Evolutionary conservation across 2,888 invertebrate genomes (phyloP), one percentile per base, ranked within the genome.

Genomic region (Odontocolon sp.): DNA sequence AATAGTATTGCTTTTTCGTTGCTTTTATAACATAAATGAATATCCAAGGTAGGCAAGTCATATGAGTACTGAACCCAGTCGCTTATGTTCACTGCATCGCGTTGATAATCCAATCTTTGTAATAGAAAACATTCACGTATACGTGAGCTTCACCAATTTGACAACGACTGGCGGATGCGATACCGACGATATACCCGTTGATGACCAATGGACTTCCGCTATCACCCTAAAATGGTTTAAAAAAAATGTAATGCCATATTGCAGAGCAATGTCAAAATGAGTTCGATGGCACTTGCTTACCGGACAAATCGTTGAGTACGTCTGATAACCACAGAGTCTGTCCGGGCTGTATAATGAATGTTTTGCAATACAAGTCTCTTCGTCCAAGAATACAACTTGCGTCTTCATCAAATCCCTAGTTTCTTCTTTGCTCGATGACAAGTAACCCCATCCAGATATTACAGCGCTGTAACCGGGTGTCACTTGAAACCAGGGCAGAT

Each of bases 201-300:
- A 5, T 45, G 18, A 21, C 3, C 16, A 61, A 31, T 16, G 61
- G 61, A 33, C 61, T 28, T n/a, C 61, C 61, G 18, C 61, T 61
- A 45, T 61, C 61, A 45, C 61, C 61, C 61, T 61, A 11, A 5
- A 31, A 28, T 28, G 2, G n/a, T 18, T 14, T 16, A 18, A 36
- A 40, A n/a, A 2, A 40, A 16, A 18, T 16, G 23, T 26, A n/a
- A 26, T 0, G n/a, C n/a, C n/a, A n/a, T n/a, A n/a, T n/a, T n/a
- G n/a, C n/a, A n/a, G n/a, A n/a, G n/a, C n/a, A n/a, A n/a, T n/a
- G n/a, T n/a, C n/a, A n/a, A n/a, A n/a, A n/a, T n/a, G n/a, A n/a
- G 3, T 5, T 11, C 0, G 3, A 5, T 5, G 26, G 1, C 5
- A 0, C 6, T 5, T 8, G 9, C 1, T 6, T 26, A 3, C 11